Evolutionary conservation across 1,140 invertebrate species (phyloP), one percentile per base, ranked within the genome.

Genomic region (Trichoplusia ni): DNA sequence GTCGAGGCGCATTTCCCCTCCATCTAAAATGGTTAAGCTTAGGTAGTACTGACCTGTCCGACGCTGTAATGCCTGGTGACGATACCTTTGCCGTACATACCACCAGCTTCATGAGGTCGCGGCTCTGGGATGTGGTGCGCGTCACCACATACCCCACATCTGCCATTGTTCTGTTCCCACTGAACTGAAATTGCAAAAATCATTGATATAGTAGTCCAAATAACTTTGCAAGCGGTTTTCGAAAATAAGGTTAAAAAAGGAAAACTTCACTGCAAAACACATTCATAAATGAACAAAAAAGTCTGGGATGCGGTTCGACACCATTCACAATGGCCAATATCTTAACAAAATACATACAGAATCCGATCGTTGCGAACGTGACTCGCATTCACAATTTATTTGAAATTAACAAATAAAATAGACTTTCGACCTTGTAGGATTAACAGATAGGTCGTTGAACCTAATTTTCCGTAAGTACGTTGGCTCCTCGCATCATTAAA

Each of bases 141-240:
- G 87, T 98, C 97, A 0, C 97, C 97, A 81, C 97, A 98, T 11
- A 97, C 91, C 0, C 97, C 97, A 78, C 97, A 98, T 66, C 93
- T 93, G 0, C 97, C 97, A 5, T 92, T 85, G 84, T 98, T 98
- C 79, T 95, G 93, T 67, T 95, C 92, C 95, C 96, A 97, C 84
- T 98, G 97, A 25, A 96, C 95, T 96, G 81, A 64, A 87, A 58
- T 18, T 9, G 7, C 25, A 7, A 27, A 27, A 27, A 27, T n/a
- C n/a, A n/a, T n/a, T n/a, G n/a, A n/a, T n/a, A n/a, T n/a, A n/a
- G n/a, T n/a, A n/a, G n/a, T n/a, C n/a, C n/a, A n/a, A n/a, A n/a
- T n/a, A n/a, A n/a, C n/a, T n/a, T n/a, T n/a, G n/a, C n/a, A n/a
- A n/a, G n/a, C n/a, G n/a, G n/a, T n/a, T n/a, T n/a, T n/a, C n/a